Evolutionary conservation across 2,797 vertebrate species (phyloP).

Genomic region (Synaphobranchus kaupii): DNA sequence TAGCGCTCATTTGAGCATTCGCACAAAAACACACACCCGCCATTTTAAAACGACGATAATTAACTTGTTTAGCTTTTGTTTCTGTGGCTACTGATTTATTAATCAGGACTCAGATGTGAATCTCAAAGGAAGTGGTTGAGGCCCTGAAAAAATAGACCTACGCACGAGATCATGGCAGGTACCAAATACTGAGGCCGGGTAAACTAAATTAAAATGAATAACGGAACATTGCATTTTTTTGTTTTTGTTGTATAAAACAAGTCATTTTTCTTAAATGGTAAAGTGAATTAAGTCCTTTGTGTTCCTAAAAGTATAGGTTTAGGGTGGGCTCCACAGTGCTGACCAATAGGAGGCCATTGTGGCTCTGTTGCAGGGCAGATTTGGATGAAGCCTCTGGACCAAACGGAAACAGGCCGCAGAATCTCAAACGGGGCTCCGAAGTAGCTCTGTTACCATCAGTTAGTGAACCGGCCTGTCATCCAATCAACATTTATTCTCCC

Average conservation of each 20-base stretch:
- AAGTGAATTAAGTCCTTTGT: neutral
- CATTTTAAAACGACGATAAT: neutral
- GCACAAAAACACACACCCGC: neutral
- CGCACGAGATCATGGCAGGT: too few species aligned
- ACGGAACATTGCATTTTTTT: constrained; percentile 39
- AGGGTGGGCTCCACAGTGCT: neutral
- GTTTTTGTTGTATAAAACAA: constrained; percentile 2
- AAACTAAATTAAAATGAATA: constrained; percentile 34
- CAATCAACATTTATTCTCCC: neutral
- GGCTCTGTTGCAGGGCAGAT: neutral
- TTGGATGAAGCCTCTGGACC: neutral
- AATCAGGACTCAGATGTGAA: neutral
- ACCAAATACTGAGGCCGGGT: neutral
- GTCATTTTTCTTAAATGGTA: neutral
- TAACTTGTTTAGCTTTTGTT: neutral
- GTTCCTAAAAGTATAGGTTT: neutral
- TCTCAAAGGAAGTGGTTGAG: neutral
- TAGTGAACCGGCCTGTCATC: neutral
- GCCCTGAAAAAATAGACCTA: neutral
- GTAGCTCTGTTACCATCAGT: neutral
- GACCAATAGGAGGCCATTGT: neutral
- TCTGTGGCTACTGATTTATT: neutral
- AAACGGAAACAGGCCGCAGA: neutral
- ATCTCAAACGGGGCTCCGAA: neutral
- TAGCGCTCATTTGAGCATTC: neutral